These are phyloP conservation scores for Conus canariensis DNA, from an alignment of 2,888 invertebrate genomes.

Conservation along the genomic window DNA sequence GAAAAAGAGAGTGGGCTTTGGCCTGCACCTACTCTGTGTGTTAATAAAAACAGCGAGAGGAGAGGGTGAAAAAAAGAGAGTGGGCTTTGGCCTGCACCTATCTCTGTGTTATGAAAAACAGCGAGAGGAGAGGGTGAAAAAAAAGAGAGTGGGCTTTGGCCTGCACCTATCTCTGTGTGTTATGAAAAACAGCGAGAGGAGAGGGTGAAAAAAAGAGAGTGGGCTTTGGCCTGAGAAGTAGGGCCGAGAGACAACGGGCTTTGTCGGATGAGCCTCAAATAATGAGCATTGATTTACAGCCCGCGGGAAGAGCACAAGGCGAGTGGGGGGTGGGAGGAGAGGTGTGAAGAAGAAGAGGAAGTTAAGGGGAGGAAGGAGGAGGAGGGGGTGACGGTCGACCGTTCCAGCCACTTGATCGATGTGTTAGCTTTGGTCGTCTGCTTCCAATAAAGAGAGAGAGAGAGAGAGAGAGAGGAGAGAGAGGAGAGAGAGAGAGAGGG, in stretches of 20 bases:
- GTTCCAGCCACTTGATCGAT: constrained; percentile 5
- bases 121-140: too few relatives aligned
- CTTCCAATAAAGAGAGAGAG: background rate
- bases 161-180: too few relatives aligned
- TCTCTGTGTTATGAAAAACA: too few relatives aligned
- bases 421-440: background rate
- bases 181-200: too few relatives aligned
- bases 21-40: too few relatives aligned
- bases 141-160: too few relatives aligned
- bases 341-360: background rate
- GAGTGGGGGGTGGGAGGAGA: background rate
- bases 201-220: too few relatives aligned
- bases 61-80: too few relatives aligned
- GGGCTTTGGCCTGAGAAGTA: background rate
- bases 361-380: background rate
- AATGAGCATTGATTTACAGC: constrained; percentile 22
- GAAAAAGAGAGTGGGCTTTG: too few relatives aligned
- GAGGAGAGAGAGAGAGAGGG: background rate
- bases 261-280: constrained; percentile 16
- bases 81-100: too few relatives aligned
- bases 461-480: too few relatives aligned
- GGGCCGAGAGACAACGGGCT: background rate
- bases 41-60: too few relatives aligned
- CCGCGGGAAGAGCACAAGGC: background rate
- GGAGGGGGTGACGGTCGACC: background rate